Base-by-base conservation (phyloP, 2,797 vertebrate species). In the Clarias pachynema region DNA sequence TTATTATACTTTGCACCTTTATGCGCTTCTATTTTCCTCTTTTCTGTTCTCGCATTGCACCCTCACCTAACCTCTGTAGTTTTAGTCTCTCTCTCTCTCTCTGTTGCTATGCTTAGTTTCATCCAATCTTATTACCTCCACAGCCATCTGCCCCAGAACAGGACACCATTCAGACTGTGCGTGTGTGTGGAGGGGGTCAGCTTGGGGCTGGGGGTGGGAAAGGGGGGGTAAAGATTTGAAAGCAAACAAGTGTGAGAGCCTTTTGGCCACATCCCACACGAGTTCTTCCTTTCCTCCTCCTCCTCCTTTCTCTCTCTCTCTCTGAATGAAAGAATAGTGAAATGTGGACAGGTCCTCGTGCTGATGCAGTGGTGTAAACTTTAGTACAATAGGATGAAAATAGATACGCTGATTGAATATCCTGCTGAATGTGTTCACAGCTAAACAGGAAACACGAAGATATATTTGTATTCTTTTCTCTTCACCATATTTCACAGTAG, bases 141-240 rank as follows among this genome's bases (percentile, higher is more conserved):
- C 83, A 31, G 40, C 89, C 87, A 89, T 89, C 89, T 88, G 87
- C 85, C 87, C 73, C 72, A 29, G 85, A 88, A 89, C 86, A 88
- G 81, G 81, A 79, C 87, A 88, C 85, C 85, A 86, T 88, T 88
- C 85, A 88, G 63, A 73, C 20, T 6, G 49, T 20, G 86, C 85
- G 70, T 73, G 1, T 86, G 82, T 49, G 70, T 18, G 40, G 5
- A 16, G 79, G 79, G 79, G 72, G 37, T 73, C 24, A 34, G 85
- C 40, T 77, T 82, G 57, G 62, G 57, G 49, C 49, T 53, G 12
- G 49, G 44, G 49, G 12, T 53, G 49, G 79, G 68, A 60, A 59
- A 22, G 34, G 91, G 92, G 93, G 91, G 92, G 88, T 86, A 92
- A 89, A 94, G 92, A 93, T 94, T 94, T 93, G 87, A 92, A 92